These are phyloP conservation scores for Ectropis grisescens DNA, from an alignment of 1,140 invertebrate genomes.

Conservation along the genomic window DNA sequence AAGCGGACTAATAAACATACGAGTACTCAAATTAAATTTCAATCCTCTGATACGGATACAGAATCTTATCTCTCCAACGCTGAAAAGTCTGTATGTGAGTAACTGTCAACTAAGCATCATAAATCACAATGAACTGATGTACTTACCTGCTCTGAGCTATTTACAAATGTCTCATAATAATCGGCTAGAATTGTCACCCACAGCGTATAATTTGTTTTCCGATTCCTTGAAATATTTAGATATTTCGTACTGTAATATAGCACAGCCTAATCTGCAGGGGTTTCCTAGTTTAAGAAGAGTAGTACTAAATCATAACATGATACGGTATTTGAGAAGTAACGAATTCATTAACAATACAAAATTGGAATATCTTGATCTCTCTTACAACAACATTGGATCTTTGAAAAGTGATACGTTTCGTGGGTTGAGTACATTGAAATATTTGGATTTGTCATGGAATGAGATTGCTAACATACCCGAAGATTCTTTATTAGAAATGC, in stretches of 20 bases:
- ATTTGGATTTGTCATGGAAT: conserved; percentile 77
- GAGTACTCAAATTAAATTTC: conserved; percentile 63
- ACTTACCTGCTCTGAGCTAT: conserved; percentile 59
- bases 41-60: conserved; percentile 67
- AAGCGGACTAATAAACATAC: conserved; percentile 65
- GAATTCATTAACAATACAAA: conserved; percentile 74
- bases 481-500: conserved; percentile 69
- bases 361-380: conserved; percentile 75
- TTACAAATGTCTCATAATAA: conserved; percentile 71
- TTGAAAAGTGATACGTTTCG: conserved; percentile 71
- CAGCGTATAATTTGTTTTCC: conserved; percentile 53
- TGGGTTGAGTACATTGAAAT: conserved; percentile 67
- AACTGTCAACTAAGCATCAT: conserved; percentile 68
- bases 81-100: conserved; percentile 71
- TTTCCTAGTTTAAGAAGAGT: conserved; percentile 72
- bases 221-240: conserved; percentile 72
- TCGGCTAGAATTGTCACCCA: conserved; percentile 53
- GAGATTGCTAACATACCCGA: conserved; percentile 70
- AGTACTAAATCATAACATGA: conserved; percentile 73
- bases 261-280: conserved; percentile 72
- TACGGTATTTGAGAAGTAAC: conserved; percentile 66
- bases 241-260: conserved; percentile 75
- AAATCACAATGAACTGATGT: conserved; percentile 56
- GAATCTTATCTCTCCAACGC: conserved; percentile 60
- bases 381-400: conserved; percentile 72